Base-by-base conservation (phyloP, 2,113 vertebrate species). In the Ascaphus truei region DNA sequence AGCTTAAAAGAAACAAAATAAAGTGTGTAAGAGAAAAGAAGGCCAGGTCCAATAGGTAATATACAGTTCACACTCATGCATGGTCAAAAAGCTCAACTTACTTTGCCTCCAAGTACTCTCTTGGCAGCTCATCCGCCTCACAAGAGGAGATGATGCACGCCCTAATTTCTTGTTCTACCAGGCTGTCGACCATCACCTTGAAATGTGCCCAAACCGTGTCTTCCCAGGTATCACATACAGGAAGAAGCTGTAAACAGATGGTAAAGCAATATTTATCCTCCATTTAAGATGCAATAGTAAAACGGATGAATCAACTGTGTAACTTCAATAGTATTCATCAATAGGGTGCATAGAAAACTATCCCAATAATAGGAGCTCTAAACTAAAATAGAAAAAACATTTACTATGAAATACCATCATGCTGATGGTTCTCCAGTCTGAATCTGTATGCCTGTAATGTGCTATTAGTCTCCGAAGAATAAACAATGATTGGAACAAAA, bases 161-260 rank as follows among this genome's bases (percentile, higher is more conserved):
- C 79, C 89, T 83, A 52, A 99, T 89, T 59, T 99, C 95, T 77
- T 98, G 96, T 45, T 99, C 96, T 0, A 99, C 94, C 59, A 98
- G 88, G 2, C 89, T 92, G 86, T 99, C 97, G 9, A 99, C 96
- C 95, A 97, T 94, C 37, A 98, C 95, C 16, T 92, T 90, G 81
- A 98, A 98, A 83, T 95, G 91, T 0, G 97, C 95, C 97, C 97
- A 99, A 9, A 99, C 91, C 0, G 91, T 92, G 76, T 99, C 97
- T 80, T 99, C 95, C 97, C 97, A 99, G 0, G 93, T 92, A 13
- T 98, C 93, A 13, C 96, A 99, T 73, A 97, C 96, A 0, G 93
- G 91, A 76, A 99, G 88, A 36, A 99, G 83, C 96, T 98, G 77
- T 31, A 58, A 27, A 45, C 11, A 63, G 23, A 18, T n/a, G n/a